These are phyloP conservation scores for Chaetoderma sp. DNA, from an alignment of 2,888 invertebrate genomes.

Conservation along the genomic window DNA sequence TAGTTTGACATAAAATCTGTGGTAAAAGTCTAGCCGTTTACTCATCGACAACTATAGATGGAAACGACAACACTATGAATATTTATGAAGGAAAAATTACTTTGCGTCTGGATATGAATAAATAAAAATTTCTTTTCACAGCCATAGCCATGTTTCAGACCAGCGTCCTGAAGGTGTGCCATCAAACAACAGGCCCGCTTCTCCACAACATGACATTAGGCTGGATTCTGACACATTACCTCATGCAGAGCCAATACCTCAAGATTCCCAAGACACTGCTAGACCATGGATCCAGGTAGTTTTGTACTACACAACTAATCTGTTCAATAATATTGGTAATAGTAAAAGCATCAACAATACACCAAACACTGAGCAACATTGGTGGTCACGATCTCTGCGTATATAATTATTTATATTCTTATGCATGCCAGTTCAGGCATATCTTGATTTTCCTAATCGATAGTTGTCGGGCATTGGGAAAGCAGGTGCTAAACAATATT, in stretches of 20 bases:
- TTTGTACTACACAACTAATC: too few species aligned
- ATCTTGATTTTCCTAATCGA: too few species aligned
- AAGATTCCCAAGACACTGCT: constrained; percentile 50
- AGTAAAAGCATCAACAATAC: background rate
- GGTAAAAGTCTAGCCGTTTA: too few species aligned
- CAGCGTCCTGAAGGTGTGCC: constrained; percentile 40
- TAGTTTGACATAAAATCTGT: too few species aligned
- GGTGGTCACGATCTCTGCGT: background rate
- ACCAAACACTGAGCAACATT: background rate
- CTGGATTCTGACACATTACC: constrained; percentile 51
- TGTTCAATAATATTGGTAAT: too few species aligned
- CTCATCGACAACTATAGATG: too few species aligned
- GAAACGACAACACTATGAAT: too few species aligned
- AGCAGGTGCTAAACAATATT: too few species aligned
- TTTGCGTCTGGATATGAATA: background rate
- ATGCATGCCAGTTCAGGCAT: too few species aligned
- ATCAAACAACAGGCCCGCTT: constrained; percentile 53
- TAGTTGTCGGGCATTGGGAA: too few species aligned
- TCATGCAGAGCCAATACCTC: constrained; percentile 61
- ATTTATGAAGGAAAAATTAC: too few species aligned
- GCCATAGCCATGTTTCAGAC: background rate
- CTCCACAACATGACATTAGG: constrained; percentile 47
- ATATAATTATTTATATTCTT: too few species aligned
- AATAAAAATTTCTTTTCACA: background rate
- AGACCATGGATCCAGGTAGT: constrained; percentile 63